Base-by-base conservation (phyloP, 2,888 invertebrate genomes). In the Eristalis intricaria region DNA sequence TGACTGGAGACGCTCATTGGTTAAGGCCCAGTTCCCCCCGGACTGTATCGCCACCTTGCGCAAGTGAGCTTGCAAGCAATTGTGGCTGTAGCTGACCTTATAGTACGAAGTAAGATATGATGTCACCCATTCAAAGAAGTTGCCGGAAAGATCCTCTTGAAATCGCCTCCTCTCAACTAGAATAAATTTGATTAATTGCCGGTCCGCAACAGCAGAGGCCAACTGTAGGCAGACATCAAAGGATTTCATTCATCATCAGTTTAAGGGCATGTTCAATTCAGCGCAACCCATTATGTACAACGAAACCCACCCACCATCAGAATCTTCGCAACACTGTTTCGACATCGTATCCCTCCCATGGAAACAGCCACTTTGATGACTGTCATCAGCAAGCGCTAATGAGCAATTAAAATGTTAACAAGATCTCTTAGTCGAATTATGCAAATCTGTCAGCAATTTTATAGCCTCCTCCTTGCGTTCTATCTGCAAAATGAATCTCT, bases 361-460 rank as follows among this genome's bases (percentile, higher is more conserved):
- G 19, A 15, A 8, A 32, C 32, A 60, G n/a, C n/a, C 8, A 26
- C 11, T 60, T 69, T 58, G 50, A 69, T 15, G 56, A 56, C 56
- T 69, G 13, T 50, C 50, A 50, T 50, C 50, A 50, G 50, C 50
- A 50, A 15, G 22, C 38, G 60, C 61, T 71, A 71, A 71, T 63
- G 43, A 63, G 71, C 61, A 63, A 71, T 61, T 71, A 71, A 71
- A 63, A 71, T 71, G 61, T 63, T 32, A 29, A 61, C 61, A 63
- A 61, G 61, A 29, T 63, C 38, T 61, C 63, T 29, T 19, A 26
- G 23, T 0, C 22, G 29, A 60, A 43, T n/a, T 40, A 63, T 40
- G 26, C 70, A 70, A 60, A 70, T 58, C 11, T n/a, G 23, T 26
- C 15, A 19, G 8, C 1, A 60, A 60, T 23, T 61, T 69, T 69